Base-by-base conservation (phyloP, 2,113 vertebrate species). In the Zingel zingel region DNA sequence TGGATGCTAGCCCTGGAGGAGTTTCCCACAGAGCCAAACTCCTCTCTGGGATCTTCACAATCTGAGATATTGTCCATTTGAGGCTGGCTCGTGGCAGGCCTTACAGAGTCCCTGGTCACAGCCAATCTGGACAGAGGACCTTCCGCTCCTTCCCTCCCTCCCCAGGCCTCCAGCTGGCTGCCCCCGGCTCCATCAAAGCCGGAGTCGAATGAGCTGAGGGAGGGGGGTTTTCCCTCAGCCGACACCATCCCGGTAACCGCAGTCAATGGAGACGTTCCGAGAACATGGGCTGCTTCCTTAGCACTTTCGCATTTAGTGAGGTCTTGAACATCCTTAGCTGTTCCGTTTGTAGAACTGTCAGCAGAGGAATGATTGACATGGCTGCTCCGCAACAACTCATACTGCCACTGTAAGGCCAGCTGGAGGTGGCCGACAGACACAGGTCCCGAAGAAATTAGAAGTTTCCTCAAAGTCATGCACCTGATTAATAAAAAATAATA, bases 321-420 rank as follows among this genome's bases (percentile, higher is more conserved):
- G 3, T 30, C 39, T 18, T 15, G 19, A 36, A 53, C n/a, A 0
- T 47, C 62, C 3, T 11, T 6, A 2, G 25, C 6, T 25, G 21
- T 13, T 54, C 19, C 0, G 4, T 51, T 6, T 3, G 63, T 6
- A 14, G 45, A 30, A 2, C 25, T 5, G 27, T 79, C 43, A 54
- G 25, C 61, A 27, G 62, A 51, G 25, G 53, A 33, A 14, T 0
- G 36, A 13, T 48, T 15, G 0, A n/a, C 45, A 11, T 72, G 39
- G 57, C 53, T 58, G 61, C 79, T 66, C 51, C 75, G 82, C 12
- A 95, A 75, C 47, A 90, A 68, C 47, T 95, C 89, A 6, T 93
- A 91, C 90, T 96, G 95, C 96, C 95, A 96, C 71, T 94, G 93
- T 19, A 96, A 76, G 10, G 94, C 93, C 23, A 88, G 36, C 86